Evolutionary conservation across 2,113 vertebrate species (phyloP), one percentile per base, ranked within the genome.

Genomic region (Archilochus colubris): DNA sequence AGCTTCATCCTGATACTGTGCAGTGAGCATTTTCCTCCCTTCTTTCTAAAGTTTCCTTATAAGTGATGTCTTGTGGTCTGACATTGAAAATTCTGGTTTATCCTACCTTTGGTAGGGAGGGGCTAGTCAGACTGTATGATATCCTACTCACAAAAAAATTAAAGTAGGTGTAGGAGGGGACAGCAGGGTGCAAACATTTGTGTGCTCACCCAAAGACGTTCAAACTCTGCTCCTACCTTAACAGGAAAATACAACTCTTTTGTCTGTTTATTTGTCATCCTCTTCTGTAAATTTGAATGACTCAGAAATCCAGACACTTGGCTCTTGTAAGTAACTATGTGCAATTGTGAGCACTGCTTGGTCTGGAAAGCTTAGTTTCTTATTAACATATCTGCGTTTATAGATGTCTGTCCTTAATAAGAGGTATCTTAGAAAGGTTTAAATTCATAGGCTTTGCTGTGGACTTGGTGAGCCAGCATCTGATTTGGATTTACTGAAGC

Each of bases 401-500:
- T 58, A 33, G 30, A 50, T 70, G 10, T 48, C 14, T 67, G 5
- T 46, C 31, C 13, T 89, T 66, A 77, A 14, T 57, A 84, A 76
- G 10, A 74, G 12, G 27, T 72, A 5, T 23, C 61, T 92, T 72
- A 73, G 69, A 72, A 70, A 69, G 33, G 15, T 63, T 93, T 76
- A 69, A 78, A 43, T 66, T 74, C 20, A 64, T 27, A 50, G 21
- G 28, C 46, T 86, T 73, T 76, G 30, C 6, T 75, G n/a, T 24
- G 40, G 69, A 79, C 80, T 93, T 78, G 62, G 51, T 0, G 2
- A 94, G 25, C 12, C 82, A 78, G 43, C 25, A 27, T 88, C 23
- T 69, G 30, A 89, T 95, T 78, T 66, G n/a, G 33, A 82, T 94
- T 94, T 91, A 64, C 51, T 91, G 79, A 83, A 82, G 64, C 82